Base-by-base conservation (phyloP, 2,113 vertebrate genomes). In the Salvelinus alpinus region DNA sequence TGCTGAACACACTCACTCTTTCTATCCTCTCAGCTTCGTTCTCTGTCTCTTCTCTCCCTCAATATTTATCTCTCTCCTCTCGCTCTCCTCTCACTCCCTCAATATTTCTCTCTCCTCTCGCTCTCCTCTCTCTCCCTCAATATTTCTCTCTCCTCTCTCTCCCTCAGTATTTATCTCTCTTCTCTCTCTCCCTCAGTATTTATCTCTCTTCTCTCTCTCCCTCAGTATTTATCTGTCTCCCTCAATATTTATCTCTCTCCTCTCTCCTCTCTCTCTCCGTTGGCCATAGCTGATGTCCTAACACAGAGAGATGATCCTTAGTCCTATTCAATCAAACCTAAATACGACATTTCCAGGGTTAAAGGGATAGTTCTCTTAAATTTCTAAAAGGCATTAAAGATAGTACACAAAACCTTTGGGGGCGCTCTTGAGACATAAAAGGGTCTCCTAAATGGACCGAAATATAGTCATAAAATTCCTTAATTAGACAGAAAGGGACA, bases 211-310 rank as follows among this genome's bases (percentile, higher is more conserved):
- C 44, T 66, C 62, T 70, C 71, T 51, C 70, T 44, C 16, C 48
- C 71, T 78, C 31, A 71, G 27, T 78, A 16, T 73, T 67, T 69
- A n/a, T 62, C 38, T 65, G n/a, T n/a, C 14, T 51, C 44, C 48
- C 71, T 78, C 31, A 71, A 29, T 78, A 16, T 73, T 67, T 69
- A n/a, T 62, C 38, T 65, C 1, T 64, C 59, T 48, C 38, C 59
- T 64, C 67, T 27, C 22, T 73, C 71, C 44, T 66, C 62, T 70
- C 71, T 51, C 70, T 44, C 16, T 31, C 6, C 29, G 7, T 51
- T 31, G 31, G 24, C 14, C 65, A 67, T 31, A 38, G 18, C 27
- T 67, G 16, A 67, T 34, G 18, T n/a, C 27, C 29, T 16, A 54
- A 18, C 14, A 34, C 27, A 67, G 14, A 34, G 13, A 67, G 31